phyloP scores from a whole-genome alignment of 2,888 invertebrate species.

The Cosmorhoe ocellata region DNA sequence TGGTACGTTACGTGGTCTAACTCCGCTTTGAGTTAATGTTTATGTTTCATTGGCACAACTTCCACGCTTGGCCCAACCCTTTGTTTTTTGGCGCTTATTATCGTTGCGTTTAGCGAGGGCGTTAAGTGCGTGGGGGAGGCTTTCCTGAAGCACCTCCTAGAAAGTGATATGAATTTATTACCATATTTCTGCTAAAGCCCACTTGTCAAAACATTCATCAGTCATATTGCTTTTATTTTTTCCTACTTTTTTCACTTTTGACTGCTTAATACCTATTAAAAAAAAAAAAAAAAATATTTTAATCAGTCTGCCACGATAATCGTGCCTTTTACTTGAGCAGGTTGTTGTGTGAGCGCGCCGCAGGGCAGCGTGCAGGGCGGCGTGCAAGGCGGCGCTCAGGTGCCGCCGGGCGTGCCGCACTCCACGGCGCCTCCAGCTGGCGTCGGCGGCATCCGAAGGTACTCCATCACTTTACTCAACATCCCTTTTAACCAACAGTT shows the following conservation, averaged over 20 bases:
- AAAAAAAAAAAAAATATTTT: no score
- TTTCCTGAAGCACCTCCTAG: slow-evolving; percentile 13
- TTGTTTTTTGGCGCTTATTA: slow-evolving; percentile 16
- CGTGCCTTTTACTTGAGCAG: slow-evolving; percentile 56
- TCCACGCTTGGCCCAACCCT: slow-evolving; percentile 10
- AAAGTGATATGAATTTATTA: slow-evolving; percentile 19
- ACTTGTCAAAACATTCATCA: slow-evolving; percentile 8
- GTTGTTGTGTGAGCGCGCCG: slow-evolving; percentile 82
- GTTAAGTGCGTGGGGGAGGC: slow-evolving; percentile 12
- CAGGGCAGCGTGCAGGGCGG: slow-evolving; percentile 83
- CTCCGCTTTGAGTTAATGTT: slow-evolving; percentile 19
- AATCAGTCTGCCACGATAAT: no score
- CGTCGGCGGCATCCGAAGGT: slow-evolving; percentile 84
- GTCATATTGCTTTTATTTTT: slow-evolving; percentile 2
- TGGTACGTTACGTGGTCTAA: slow-evolving; percentile 11
- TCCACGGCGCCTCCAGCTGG: slow-evolving; percentile 79
- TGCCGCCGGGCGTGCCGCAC: slow-evolving; percentile 76
- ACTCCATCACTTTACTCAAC: slow-evolving; percentile 36
- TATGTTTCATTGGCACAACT: slow-evolving; percentile 21
- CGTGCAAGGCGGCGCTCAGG: slow-evolving; percentile 78
- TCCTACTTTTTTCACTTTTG: no score
- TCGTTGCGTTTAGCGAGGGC: slow-evolving; percentile 4
- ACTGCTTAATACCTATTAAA: no score
- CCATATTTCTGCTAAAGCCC: slow-evolving; percentile 6
- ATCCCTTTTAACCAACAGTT: background rate